These are phyloP conservation scores for Lapara coniferarum DNA, from an alignment of 2,888 invertebrate genomes.

Conservation along the genomic window DNA sequence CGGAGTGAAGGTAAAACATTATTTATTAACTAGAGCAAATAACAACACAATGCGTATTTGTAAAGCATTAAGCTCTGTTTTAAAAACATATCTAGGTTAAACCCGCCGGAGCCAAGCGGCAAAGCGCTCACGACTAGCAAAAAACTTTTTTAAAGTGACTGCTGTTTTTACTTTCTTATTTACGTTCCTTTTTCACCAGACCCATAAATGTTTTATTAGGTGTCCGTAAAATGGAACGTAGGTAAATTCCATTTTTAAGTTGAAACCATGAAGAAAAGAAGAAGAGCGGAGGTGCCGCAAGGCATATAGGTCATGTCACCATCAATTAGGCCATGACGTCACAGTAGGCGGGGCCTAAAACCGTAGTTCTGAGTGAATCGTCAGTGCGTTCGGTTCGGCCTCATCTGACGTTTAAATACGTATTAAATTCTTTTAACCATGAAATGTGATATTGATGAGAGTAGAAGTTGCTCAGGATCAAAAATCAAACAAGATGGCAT, in stretches of 20 bases:
- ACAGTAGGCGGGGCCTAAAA: no score
- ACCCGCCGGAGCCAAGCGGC: constrained; percentile 39
- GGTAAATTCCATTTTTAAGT: constrained; percentile 44
- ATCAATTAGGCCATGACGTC: no score
- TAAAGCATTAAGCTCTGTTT: constrained; percentile 12
- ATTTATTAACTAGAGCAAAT: not conserved
- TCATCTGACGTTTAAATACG: no score
- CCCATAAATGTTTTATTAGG: constrained; percentile 62
- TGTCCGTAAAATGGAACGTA: constrained; percentile 45
- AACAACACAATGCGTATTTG: not conserved
- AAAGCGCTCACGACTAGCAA: constrained; percentile 47
- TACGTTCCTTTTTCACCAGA: constrained; percentile 48
- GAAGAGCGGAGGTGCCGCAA: no score
- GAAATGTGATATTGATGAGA: no score
- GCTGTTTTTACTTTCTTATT: constrained; percentile 45
- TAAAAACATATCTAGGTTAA: constrained; percentile 26
- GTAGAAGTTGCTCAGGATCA: no score
- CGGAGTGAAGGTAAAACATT: not conserved
- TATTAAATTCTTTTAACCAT: no score
- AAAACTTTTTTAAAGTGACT: constrained; percentile 41
- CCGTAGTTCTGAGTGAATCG: no score
- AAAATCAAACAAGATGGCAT: no score
- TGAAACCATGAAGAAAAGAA: no score
- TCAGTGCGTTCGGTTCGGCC: no score
- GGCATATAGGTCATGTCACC: no score